Evolutionary conservation across 53 echinoderm and acorn worm genomes (phyloP), one percentile per base, ranked within the genome.

Genomic region (Pentamera pediparva): DNA sequence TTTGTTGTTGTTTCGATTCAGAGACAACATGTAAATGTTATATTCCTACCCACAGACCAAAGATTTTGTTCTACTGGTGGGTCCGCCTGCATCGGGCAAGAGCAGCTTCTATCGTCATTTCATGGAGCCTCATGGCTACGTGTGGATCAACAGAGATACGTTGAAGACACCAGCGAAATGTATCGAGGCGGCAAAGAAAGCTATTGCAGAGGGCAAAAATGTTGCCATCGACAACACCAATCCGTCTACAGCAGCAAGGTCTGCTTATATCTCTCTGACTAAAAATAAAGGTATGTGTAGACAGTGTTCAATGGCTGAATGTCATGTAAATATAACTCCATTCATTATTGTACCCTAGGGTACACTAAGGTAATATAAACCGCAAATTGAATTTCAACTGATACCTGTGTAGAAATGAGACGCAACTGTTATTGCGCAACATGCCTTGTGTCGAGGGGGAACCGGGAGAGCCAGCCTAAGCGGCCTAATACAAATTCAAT

Each of bases 171-270:
- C 71, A 31, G 83, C 86, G 18, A 93, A 93, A 54, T 93, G 94
- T 45, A 51, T 83, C 6, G 54, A 63, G 38, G 86, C 86, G 11
- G 81, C 86, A 0, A 75, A 74, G 63, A 83, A 74, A 7, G 89
- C 89, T 21, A 80, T 93, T 28, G 47, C 76, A 12, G 83, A 55
- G 3, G 93, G 93, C 1, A 62, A 93, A 51, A 89, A 75, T 65
- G 86, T 93, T 6, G 89, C 86, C 32, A 56, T 93, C 21, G 93
- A 93, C 75, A 93, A 93, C 75, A 93, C 93, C 9, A 93, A 93
- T 55, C 93, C 93, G 26, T 86, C 89, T 13, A 47, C 34, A 13
- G 18, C 33, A 17, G 85, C 72, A 4, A 79, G 94, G 58, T 62
- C 81, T 0, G 79, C 76, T 41, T 93, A 87, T 72, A 81, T 93